Evolutionary conservation across 2,113 vertebrate species (phyloP), one percentile per base, ranked within the genome.

Genomic region (Neofelis nebulosa): DNA sequence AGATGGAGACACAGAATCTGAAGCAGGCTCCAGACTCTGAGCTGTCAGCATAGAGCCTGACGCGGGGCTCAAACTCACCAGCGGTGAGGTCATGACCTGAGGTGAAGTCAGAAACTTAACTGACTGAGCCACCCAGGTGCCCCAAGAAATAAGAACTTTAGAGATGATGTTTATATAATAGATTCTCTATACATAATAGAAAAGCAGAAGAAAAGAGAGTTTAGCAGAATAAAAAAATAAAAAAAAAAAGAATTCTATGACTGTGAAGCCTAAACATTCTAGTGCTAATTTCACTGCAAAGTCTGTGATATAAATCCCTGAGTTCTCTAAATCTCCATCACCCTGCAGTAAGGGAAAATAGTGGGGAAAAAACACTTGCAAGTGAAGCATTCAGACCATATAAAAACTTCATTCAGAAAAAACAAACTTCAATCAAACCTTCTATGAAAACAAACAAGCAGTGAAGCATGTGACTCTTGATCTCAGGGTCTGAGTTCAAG

Each of bases 261-360:
- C 57, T 27, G 38, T 76, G 38, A 81, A 76, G 73, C 41, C 93
- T 86, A 61, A 90, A 81, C 27, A 85, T 89, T 94, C 66, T 86
- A 92, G 80, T 69, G 73, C 90, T 93, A 81, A 86, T 78, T 92
- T 92, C 65, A 93, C 57, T 76, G 57, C 29, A 38, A 89, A 89
- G 23, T 48, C 80, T 95, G 29, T 55, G 73, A 81, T 31, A 18
- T 69, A 71, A 94, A 93, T 76, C 38, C 52, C 50, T 73, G 19
- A 29, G 15, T 94, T 66, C 50, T 88, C 78, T 79, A 45, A 66
- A 55, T 71, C 25, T 79, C 83, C 4, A 27, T 36, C 63, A 68
- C 29, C 61, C 21, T 3, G n/a, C 89, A 78, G 73, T 68, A 96
- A 90, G 63, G 57, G 27, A 63, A 95, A 80, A 50, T 25, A 69